Percentiles rank a stretch among this genome's conserved stretches.
phyloP scores from a whole-genome alignment of 2,797 vertebrate genomes.

The Sebastes steindachneri region DNA sequence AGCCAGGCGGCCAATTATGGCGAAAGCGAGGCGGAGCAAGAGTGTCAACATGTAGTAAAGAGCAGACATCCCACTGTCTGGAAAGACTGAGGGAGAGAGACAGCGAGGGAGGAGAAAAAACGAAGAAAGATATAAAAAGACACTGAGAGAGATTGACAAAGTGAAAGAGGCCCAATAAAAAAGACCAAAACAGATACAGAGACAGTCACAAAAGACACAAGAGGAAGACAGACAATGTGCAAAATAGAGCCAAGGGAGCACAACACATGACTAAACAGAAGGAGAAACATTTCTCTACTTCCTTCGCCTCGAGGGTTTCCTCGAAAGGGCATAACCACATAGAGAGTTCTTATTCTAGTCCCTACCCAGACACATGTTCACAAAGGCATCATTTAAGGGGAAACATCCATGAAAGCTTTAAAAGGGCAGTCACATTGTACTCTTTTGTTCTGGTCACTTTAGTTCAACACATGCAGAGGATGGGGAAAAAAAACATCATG shows the following conservation, averaged over 20 bases:
- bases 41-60: conserved; percentile 71
- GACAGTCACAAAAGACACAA: conserved; percentile 11
- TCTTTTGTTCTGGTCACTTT: not conserved
- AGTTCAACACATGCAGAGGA: not conserved
- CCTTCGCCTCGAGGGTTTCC: conserved; percentile 33
- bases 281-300: conserved; percentile 17
- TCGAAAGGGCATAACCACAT: conserved; percentile 42
- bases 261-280: conserved; percentile 44
- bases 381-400: conserved; percentile 25
- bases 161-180: conserved; percentile 16
- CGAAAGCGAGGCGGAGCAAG: conserved; percentile 49
- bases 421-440: conserved; percentile 14
- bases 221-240: not conserved
- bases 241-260: not conserved
- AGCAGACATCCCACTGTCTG: conserved; percentile 56
- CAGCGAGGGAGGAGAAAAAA: conserved; percentile 2
- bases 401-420: not conserved
- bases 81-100: conserved; percentile 31
- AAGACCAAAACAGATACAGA: conserved; percentile 14
- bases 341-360: conserved; percentile 8
- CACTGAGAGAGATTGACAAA: conserved; percentile 23
- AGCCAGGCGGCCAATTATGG: conserved; percentile 66
- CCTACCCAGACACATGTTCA: conserved; percentile 12
- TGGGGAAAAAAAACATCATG: not conserved
- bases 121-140: conserved; percentile 35